Evolutionary conservation across 1,140 invertebrate species (phyloP), one percentile per base, ranked within the genome.

Genomic region (Conus ventricosus): DNA sequence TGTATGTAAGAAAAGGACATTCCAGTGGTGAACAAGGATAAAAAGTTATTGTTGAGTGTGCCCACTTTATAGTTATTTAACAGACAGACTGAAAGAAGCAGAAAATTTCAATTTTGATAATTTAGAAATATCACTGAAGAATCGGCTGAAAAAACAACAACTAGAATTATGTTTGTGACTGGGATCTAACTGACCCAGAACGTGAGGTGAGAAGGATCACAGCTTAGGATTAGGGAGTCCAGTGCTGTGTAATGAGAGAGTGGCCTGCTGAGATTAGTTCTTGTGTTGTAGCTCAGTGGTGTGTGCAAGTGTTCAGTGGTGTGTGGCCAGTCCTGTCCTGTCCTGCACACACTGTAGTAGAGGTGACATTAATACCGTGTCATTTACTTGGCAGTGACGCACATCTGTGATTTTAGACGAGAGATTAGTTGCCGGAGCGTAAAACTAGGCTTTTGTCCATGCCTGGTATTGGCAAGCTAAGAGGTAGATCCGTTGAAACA

Each of bases 371-470:
- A 71, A 81, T 81, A 81, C 27, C 39, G 51, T 51, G 39, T 81
- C 80, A 81, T 81, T 81, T 81, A 54, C 80, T 81, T 81, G 80
- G 80, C 80, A 81, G 80, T 81, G 17, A 54, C 39, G 25, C 76
- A 78, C 25, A 27, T 78, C 76, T 78, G 39, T 81, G 80, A 81
- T 81, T 81, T 15, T 51, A 54, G 39, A 81, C 80, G 17, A 54
- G 51, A 23, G 80, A 81, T 81, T 81, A 81, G 80, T n/a, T 71
- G 39, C 51, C 5, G 17, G 51, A 10, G 17, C 39, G 80, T 51
- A 81, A 81, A 81, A 81, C 80, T 54, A 23, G 51, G 51, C 80
- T 55, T 54, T 54, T 81, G 80, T 81, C 80, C 80, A 81, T 81
- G 80, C 80, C 80, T 55, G 20, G 51, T 25, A 20, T 53, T 81